Conservation (phyloP, 2,888 invertebrate species). For the Synergus gifuensis region DNA sequence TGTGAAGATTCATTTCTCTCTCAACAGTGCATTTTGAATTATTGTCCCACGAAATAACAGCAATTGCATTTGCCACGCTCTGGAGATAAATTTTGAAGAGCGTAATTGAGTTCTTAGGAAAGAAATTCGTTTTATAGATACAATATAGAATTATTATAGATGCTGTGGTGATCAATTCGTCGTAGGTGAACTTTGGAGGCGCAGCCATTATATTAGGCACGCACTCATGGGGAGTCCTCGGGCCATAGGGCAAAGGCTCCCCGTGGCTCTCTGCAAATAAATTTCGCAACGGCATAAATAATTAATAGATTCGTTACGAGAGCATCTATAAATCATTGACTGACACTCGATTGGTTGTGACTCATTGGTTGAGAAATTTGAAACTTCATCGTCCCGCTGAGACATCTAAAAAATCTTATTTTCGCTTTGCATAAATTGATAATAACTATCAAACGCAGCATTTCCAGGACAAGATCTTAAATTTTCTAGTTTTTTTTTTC, state of each 20-base stretch:
- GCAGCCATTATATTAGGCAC: slow-evolving; percentile 52
- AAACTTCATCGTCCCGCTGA: slow-evolving; percentile 60
- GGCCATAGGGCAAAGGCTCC: slow-evolving; percentile 58
- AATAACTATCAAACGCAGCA: background rate
- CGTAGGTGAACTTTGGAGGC: slow-evolving; percentile 25
- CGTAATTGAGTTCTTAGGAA: background rate
- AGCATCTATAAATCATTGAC: slow-evolving; percentile 70
- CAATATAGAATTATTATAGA: background rate
- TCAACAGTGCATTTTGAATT: background rate
- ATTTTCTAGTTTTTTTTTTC: background rate
- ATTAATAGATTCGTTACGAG: slow-evolving; percentile 75
- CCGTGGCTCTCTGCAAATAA: slow-evolving; percentile 68
- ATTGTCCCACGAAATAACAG: background rate
- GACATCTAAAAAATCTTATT: slow-evolving; percentile 22
- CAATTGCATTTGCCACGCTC: background rate
- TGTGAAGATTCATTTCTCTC: background rate
- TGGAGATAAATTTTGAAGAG: background rate
- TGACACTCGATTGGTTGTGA: slow-evolving; percentile 64
- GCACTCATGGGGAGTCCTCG: slow-evolving; percentile 44
- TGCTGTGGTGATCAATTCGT: slow-evolving; percentile 7
- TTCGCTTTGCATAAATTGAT: background rate
- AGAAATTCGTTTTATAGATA: background rate
- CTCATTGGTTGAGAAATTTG: background rate
- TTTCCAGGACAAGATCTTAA: background rate
- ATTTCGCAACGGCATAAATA: slow-evolving; percentile 73